Conservation (phyloP, 2,797 vertebrate genomes). For the Pogonophryne albipinna region DNA sequence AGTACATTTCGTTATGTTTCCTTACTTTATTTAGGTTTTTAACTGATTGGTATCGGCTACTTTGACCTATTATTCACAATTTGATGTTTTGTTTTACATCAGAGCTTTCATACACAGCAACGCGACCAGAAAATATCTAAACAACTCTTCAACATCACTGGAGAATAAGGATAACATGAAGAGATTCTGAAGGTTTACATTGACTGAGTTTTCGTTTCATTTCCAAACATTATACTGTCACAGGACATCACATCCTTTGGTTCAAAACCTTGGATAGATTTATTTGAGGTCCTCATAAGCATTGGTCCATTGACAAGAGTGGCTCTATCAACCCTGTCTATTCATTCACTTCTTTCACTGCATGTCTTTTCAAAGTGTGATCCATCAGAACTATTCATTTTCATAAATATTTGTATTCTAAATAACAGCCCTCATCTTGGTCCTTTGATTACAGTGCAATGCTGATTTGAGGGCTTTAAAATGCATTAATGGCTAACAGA, state of each 20-base stretch:
- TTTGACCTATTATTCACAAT: no score
- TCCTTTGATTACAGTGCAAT: conserved; percentile 85
- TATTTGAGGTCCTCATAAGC: conserved; percentile 56
- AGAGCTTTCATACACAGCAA: background rate
- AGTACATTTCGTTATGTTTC: no score
- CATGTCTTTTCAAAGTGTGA: conserved; percentile 66
- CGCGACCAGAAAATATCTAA: background rate
- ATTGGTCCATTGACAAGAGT: conserved; percentile 38
- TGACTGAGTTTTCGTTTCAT: conserved; percentile 31
- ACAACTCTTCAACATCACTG: no score
- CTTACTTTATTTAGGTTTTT: no score
- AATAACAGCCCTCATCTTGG: conserved; percentile 78
- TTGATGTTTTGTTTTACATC: background rate
- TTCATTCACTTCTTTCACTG: conserved; percentile 46
- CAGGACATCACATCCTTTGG: conserved; percentile 28
- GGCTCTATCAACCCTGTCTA: conserved; percentile 38
- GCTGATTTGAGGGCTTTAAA: conserved; percentile 83
- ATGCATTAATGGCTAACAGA: conserved; percentile 85
- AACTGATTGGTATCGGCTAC: no score
- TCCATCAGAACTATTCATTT: conserved; percentile 78
- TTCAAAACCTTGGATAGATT: conserved; percentile 43
- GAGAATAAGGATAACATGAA: no score
- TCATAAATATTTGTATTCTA: conserved; percentile 84
- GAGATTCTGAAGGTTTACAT: no score
- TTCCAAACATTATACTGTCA: background rate